Base-by-base conservation (phyloP, 2,888 invertebrate species). In the Margaritifera margaritifera region DNA sequence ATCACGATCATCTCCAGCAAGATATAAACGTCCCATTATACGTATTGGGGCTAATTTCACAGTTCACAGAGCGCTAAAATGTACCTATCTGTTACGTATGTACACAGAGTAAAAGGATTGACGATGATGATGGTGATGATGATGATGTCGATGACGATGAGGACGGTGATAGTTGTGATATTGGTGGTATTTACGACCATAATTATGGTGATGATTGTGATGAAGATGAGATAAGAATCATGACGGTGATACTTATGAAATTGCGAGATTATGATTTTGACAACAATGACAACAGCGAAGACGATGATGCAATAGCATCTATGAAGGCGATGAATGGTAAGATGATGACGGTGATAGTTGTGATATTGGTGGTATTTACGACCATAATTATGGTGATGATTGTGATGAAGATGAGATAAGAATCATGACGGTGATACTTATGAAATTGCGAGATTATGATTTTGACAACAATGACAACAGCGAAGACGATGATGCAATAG, bases 81-180 rank as follows among this genome's bases (percentile, higher is more conserved):
- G 42, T 42, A 42, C 15, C 42, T 42, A 42, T 15, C 11, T 42
- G 11, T 2, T 42, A 42, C 31, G 4, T 5, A 61, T n/a, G 50
- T 5, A 20, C 31, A 18, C 15, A 11, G 22, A 25, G 27, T 19
- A 59, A 59, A 25, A 24, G 19, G 22, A 27, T 18, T 59, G 58
- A 57, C 22, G 57, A 57, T 57, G 57, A 57, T 57, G 57, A 57
- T 57, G 57, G 22, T 57, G 57, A 57, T 57, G 57, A 57, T 57
- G 58, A 58, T 6, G 59, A 59, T 6, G 59, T 0, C 19, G 59
- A 58, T n/a, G 59, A 59, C 27, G 59, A 25, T 59, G 27, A 27
- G n/a, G 27, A n/a, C 27, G 59, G 24, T 59, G 59, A 59, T 11
- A 25, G 22, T 57, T 15, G 22, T 57, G 22, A 57, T 57, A 22